These are phyloP conservation scores for Drosophila prosaltans DNA, from an alignment of 1,140 invertebrate genomes.

Conservation along the genomic window DNA sequence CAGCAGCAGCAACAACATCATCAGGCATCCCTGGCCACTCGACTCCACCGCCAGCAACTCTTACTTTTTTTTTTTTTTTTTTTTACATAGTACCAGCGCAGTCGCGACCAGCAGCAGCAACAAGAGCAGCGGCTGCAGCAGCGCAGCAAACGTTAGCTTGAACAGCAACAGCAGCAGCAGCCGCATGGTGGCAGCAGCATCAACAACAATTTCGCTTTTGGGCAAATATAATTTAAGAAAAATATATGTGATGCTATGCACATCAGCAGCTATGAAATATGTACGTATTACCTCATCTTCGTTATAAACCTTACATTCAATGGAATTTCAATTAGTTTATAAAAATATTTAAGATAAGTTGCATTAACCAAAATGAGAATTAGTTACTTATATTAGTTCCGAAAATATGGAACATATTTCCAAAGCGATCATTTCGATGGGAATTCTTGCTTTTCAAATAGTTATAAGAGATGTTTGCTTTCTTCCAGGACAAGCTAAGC, in stretches of 20 bases:
- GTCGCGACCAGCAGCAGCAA: slow-evolving; percentile 12
- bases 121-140: slow-evolving; percentile 12
- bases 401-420: too few relatives aligned
- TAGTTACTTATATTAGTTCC: too few relatives aligned
- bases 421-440: too few relatives aligned
- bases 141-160: slow-evolving; percentile 28
- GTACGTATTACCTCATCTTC: slow-evolving; percentile 66
- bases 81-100: slow-evolving; percentile 11
- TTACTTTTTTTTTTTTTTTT: not conserved
- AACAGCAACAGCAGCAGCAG: not conserved
- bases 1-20: slow-evolving; percentile 30
- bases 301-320: slow-evolving; percentile 23
- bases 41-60: slow-evolving; percentile 8
- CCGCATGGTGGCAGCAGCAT: slow-evolving; percentile 25
- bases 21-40: not conserved
- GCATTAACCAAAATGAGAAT: not conserved
- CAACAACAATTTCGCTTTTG: slow-evolving; percentile 74
- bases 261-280: slow-evolving; percentile 82
- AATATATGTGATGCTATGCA: slow-evolving; percentile 82
- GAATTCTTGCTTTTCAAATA: too few relatives aligned
- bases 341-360: slow-evolving; percentile 21
- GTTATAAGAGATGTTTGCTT: too few relatives aligned
- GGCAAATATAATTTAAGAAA: slow-evolving; percentile 77
- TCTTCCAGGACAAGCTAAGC: too few relatives aligned
- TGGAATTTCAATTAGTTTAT: slow-evolving; percentile 31